These are phyloP conservation scores for Eulemur mongoz DNA, from an alignment of 2,797 vertebrate genomes.

Conservation along the genomic window DNA sequence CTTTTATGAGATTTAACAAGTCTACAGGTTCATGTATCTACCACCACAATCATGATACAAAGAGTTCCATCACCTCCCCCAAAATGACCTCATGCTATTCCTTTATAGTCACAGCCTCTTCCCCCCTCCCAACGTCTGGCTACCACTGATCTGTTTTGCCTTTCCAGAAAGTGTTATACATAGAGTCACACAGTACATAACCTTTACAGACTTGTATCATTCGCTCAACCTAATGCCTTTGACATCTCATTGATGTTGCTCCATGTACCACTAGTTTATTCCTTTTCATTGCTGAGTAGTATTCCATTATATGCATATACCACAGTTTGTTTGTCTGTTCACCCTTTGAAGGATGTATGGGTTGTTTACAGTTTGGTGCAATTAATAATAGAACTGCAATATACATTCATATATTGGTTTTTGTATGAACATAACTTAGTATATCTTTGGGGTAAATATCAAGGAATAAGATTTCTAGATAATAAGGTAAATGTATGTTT, in stretches of 20 bases:
- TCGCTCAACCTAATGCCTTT: conserved; percentile 1
- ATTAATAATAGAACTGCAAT: neutral
- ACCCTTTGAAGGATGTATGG: neutral
- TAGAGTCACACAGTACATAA: neutral
- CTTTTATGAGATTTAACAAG: neutral
- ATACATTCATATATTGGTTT: neutral
- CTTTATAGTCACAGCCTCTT: neutral
- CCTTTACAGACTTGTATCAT: neutral
- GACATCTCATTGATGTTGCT: neutral
- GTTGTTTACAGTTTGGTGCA: neutral
- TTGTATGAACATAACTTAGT: neutral
- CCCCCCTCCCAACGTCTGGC: neutral
- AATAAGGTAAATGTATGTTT: neutral
- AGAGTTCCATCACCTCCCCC: neutral
- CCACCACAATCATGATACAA: neutral
- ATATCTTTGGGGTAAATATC: neutral
- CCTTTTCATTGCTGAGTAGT: neutral
- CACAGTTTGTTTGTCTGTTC: neutral
- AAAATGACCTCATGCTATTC: neutral
- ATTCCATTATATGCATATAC: neutral
- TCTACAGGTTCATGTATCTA: neutral
- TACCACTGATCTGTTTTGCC: neutral
- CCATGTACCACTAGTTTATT: neutral
- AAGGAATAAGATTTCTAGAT: neutral
- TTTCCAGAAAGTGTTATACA: neutral